Base-by-base conservation (phyloP, 1,140 invertebrate genomes). In the Stenopsyche tienmushanensis region DNA sequence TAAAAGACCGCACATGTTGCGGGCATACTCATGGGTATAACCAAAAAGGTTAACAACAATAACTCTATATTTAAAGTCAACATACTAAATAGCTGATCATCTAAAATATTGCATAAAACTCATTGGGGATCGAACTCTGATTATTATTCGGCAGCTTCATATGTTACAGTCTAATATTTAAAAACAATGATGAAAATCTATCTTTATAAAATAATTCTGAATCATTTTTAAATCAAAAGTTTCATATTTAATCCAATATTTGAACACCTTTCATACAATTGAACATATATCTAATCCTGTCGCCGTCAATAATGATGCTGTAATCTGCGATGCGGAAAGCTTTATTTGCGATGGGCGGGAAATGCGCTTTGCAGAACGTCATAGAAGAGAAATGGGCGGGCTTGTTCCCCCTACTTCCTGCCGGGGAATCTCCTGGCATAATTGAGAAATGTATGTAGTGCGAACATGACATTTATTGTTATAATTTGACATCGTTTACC, bases 261-360 rank as follows among this genome's bases (percentile, higher is more conserved):
- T 34, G 29, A 34, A 34, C 13, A n/a, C n/a, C n/a, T n/a, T n/a
- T n/a, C n/a, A n/a, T n/a, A 34, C 29, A 34, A 13, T 34, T 13
- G 5, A 13, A 7, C 29, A 13, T 34, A 5, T 34, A 34, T 34
- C 5, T 34, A 34, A 57, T 57, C 23, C 20, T 9, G 23, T 24
- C 21, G 26, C 15, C 10, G 25, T 49, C 50, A 7, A 29, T 58
- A 58, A 58, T 58, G 55, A 58, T 55, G 17, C 39, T 13, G 55
- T 17, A 44, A 47, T 60, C 42, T 21, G n/a, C 24, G 57, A 25
- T 60, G 57, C 57, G 57, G 57, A 60, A 60, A 60, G 25, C 41
- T 42, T 57, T 47, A 60, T 60, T 60, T 60, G 57, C 57, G 53
- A 39, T 57, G 53, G 57, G 42, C 57, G 57, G 57, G 15, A 60